phyloP scores from a whole-genome alignment of 1,140 invertebrate genomes.

The Hesperophylax magnus region DNA sequence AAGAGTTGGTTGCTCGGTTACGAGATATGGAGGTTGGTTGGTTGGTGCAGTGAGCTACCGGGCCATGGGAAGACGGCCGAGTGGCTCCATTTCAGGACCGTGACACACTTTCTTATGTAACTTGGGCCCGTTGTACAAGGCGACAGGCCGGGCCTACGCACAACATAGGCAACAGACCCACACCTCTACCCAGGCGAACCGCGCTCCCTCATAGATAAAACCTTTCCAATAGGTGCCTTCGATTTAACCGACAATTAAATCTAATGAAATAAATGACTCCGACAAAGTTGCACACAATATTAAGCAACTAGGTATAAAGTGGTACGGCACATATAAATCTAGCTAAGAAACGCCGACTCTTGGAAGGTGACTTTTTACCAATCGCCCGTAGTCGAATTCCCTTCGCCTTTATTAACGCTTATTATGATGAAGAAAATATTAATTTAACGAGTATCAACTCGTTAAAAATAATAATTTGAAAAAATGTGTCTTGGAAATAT shows the following conservation, averaged over 20 bases:
- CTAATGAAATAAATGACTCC: background rate
- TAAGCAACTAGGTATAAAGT: conserved; percentile 20
- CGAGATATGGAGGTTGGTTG: conserved; percentile 18
- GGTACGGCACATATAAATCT: background rate
- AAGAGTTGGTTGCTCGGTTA: conserved; percentile 9
- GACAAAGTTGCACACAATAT: conserved; percentile 16
- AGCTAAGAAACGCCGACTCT: background rate
- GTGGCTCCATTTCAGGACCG: conserved; percentile 51
- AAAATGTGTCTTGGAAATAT: too few species aligned
- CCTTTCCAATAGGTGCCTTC: conserved; percentile 18
- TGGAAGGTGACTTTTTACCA: conserved; percentile 2
- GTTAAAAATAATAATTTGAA: too few species aligned
- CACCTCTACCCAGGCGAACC: too few species aligned
- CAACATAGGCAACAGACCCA: background rate
- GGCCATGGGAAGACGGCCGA: conserved; percentile 53
- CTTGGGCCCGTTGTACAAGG: conserved; percentile 36
- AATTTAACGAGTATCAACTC: conserved; percentile 23
- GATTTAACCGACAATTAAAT: conserved; percentile 6
- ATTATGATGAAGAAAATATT: conserved; percentile 8
- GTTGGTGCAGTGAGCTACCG: conserved; percentile 25
- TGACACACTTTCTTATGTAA: conserved; percentile 58
- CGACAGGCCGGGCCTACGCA: background rate
- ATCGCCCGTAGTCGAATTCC: background rate
- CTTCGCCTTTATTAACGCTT: background rate
- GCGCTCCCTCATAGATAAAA: background rate